phyloP scores from a whole-genome alignment of 2,797 vertebrate genomes.

The Staurois parvus region DNA sequence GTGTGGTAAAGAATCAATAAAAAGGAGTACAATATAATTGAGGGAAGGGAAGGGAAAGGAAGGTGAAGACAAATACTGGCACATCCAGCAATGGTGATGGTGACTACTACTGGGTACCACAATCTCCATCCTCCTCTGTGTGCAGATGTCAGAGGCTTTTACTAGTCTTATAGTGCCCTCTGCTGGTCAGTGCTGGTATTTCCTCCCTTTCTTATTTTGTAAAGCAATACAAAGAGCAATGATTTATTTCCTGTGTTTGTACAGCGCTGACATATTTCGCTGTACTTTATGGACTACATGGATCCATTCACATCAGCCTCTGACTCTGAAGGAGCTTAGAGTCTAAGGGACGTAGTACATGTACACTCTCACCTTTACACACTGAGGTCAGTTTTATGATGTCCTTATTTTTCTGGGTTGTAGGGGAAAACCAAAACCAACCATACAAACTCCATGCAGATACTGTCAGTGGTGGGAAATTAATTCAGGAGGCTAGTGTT shows the following conservation, averaged over 20 bases:
- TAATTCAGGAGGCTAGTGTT: not conserved
- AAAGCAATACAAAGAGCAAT: not conserved
- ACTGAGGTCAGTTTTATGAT: not conserved
- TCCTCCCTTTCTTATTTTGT: not conserved
- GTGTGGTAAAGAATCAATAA: not conserved
- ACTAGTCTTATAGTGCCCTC: constrained; percentile 40
- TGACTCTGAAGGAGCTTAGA: not conserved
- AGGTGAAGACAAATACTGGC: constrained; percentile 21
- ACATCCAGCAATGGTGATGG: constrained; percentile 25
- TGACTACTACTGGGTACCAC: not conserved
- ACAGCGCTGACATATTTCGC: not conserved
- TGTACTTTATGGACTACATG: not conserved
- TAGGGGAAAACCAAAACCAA: too few species aligned
- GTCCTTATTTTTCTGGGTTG: too few species aligned
- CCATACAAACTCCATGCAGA: too few species aligned
- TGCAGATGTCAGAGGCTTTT: not conserved
- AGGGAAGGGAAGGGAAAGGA: constrained; percentile 38
- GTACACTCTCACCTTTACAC: not conserved
- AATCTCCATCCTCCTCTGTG: not conserved
- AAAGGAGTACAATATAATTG: constrained; percentile 35
- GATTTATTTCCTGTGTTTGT: not conserved
- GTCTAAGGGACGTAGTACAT: not conserved
- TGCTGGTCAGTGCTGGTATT: constrained; percentile 20
- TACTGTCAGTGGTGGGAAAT: too few species aligned
- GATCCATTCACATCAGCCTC: not conserved